Evolutionary conservation across 92 coral and sea anemone genomes (phyloP), one percentile per base, ranked within the genome.

Genomic region (Ricordea florida): DNA sequence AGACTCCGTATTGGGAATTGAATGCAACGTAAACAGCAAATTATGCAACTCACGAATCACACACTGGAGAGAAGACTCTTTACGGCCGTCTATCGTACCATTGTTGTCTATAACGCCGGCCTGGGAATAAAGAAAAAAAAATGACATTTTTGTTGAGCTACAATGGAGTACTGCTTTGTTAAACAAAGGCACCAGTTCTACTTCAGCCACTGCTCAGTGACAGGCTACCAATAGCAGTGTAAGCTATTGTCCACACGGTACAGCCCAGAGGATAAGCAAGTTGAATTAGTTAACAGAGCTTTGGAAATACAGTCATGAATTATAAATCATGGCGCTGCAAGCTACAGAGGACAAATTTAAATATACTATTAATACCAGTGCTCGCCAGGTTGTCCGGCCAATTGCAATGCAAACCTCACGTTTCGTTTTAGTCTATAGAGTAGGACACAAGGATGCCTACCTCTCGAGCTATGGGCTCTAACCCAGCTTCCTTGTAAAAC

Each of bases 31-130:
- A 69, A 69, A 70, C 40, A 71, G 15, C 13, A 17, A 6, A 35
- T 30, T 69, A 30, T 22, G 7, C 17, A 26, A 46, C 82, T 66
- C 33, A 88, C 87, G 69, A 49, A 74, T 82, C 23, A 83, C 62
- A 57, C 81, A 33, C 23, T 63, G 79, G 38, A 47, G 84, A 23
- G 92, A 29, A 10, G 84, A 32, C 33, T 68, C 87, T 59, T 81
- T 90, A 11, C 72, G 57, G 14, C 90, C 86, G 31, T 75, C 97
- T 87, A 87, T 28, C 37, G 85, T 82, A 60, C 97, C 97, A 76
- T 87, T 87, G 84, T 79, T 87, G 41, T 91, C 97, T 41, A 88
- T 88, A 72, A 91, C 85, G 40, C 88, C 97, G 80, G 82, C 93
- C 97, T 91, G 58, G 26, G 59, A 77, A 27, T 57, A 55, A 58